These are phyloP conservation scores for Apis dorsata DNA, from an alignment of 1,140 invertebrate species.

Conservation along the genomic window DNA sequence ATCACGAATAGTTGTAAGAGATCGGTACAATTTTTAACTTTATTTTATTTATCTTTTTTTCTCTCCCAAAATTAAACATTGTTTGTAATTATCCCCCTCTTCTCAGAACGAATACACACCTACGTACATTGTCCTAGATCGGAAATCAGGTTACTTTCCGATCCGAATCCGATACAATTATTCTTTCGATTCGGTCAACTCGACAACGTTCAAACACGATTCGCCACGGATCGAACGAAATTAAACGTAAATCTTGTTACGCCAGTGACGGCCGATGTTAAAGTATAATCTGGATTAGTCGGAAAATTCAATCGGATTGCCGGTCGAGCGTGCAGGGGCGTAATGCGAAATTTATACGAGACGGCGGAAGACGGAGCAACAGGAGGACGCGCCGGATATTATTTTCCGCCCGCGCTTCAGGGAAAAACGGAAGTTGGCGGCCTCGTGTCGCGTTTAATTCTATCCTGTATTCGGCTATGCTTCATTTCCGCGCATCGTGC, in stretches of 20 bases:
- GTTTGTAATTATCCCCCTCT: too few relatives aligned
- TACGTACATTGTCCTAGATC: background rate
- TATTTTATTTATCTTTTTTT: too few relatives aligned
- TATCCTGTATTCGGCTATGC: background rate
- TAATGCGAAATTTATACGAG: constrained; percentile 28
- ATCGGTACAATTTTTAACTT: too few relatives aligned
- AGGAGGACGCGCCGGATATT: constrained; percentile 40
- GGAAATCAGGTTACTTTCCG: background rate
- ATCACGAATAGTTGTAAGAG: too few relatives aligned
- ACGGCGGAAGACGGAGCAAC: constrained; percentile 31
- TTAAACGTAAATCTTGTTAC: constrained; percentile 25
- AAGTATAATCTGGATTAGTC: constrained; percentile 37
- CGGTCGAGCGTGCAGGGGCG: background rate
- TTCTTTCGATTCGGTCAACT: background rate
- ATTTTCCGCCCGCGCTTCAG: constrained; percentile 2
- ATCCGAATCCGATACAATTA: background rate
- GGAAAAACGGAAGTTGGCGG: constrained; percentile 14
- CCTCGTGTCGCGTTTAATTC: constrained; percentile 36
- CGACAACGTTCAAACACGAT: background rate
- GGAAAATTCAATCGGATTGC: constrained; percentile 21
- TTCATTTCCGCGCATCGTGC: constrained; percentile 3
- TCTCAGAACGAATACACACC: background rate
- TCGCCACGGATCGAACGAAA: background rate
- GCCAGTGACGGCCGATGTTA: constrained; percentile 2
- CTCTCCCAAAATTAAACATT: too few relatives aligned